These are phyloP conservation scores for Ornithorhynchus anatinus DNA, from an alignment of 2,113 vertebrate genomes.

Conservation along the genomic window DNA sequence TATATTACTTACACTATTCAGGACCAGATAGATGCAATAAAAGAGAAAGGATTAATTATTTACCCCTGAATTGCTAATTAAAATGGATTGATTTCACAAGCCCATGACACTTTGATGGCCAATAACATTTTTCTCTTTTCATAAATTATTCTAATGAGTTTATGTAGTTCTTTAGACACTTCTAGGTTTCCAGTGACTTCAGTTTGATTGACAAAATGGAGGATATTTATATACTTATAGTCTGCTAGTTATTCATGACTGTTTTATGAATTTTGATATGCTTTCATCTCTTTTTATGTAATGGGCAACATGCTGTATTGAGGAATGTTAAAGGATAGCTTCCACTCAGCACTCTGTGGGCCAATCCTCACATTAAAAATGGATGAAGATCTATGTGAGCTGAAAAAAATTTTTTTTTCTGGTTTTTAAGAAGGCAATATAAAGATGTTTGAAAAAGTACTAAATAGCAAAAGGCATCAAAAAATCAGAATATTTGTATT, in stretches of 20 bases:
- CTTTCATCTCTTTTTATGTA: background rate
- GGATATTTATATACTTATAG: slow-evolving; percentile 28
- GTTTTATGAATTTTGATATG: slow-evolving; percentile 29
- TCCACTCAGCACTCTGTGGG: background rate
- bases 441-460: background rate
- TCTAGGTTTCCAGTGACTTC: slow-evolving; percentile 1
- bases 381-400: background rate
- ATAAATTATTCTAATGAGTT: background rate
- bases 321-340: slow-evolving; percentile 1
- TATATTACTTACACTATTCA: background rate
- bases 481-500: background rate
- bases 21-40: background rate
- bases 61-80: slow-evolving; percentile 11
- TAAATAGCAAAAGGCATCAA: background rate
- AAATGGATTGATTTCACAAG: background rate
- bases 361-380: background rate
- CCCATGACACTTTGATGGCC: background rate
- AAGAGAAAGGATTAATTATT: background rate
- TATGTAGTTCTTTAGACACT: background rate
- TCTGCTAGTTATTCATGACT: background rate
- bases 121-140: background rate
- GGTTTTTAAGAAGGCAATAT: background rate
- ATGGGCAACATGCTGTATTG: background rate
- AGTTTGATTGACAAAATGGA: slow-evolving; percentile 6
- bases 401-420: background rate